A percentile compares a stretch with the other conserved stretches of the same genome.
phyloP scores from a whole-genome alignment of 2,113 vertebrate genomes.

The Vanacampus margaritifer region DNA sequence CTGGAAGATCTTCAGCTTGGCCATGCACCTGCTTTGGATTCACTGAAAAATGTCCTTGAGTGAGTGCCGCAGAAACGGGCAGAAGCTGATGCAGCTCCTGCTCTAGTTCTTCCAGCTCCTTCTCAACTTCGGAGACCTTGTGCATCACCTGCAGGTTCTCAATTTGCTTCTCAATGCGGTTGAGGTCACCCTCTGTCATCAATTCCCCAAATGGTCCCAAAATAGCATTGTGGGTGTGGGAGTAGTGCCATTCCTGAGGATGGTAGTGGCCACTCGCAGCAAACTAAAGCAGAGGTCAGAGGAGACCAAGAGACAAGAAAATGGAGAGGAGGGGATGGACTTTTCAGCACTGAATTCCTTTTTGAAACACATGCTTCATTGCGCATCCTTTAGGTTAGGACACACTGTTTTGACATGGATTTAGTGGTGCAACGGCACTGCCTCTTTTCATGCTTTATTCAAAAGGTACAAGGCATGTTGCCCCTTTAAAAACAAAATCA shows the following conservation, averaged over 20 bases:
- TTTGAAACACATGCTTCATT: slow-evolving; percentile 59
- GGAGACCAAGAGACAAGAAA: slow-evolving; percentile 65
- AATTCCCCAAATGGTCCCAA: slow-evolving; percentile 86
- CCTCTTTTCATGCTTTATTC: slow-evolving; percentile 46
- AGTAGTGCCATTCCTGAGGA: slow-evolving; percentile 82
- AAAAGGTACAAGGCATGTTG: background rate
- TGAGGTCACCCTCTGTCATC: slow-evolving; percentile 87
- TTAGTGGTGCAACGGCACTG: slow-evolving; percentile 86
- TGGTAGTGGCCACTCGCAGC: slow-evolving; percentile 78
- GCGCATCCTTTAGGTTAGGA: slow-evolving; percentile 64
- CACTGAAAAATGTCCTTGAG: slow-evolving; percentile 76
- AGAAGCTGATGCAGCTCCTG: slow-evolving; percentile 81
- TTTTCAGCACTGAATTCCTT: slow-evolving; percentile 73
- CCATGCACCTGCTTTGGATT: slow-evolving; percentile 84
- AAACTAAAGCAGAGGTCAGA: slow-evolving; percentile 83
- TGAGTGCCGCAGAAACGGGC: slow-evolving; percentile 73
- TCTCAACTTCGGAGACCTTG: slow-evolving; percentile 83
- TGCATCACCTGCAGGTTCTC: slow-evolving; percentile 93
- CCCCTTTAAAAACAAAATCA: background rate
- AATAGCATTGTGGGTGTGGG: slow-evolving; percentile 76
- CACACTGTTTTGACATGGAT: slow-evolving; percentile 82
- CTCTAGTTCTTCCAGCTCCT: slow-evolving; percentile 77
- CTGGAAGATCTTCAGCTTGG: slow-evolving; percentile 78
- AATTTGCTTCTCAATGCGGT: slow-evolving; percentile 89
- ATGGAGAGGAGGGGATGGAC: slow-evolving; percentile 65